phyloP scores from a whole-genome alignment of 2,113 vertebrate species.

The Mungos mungo region DNA sequence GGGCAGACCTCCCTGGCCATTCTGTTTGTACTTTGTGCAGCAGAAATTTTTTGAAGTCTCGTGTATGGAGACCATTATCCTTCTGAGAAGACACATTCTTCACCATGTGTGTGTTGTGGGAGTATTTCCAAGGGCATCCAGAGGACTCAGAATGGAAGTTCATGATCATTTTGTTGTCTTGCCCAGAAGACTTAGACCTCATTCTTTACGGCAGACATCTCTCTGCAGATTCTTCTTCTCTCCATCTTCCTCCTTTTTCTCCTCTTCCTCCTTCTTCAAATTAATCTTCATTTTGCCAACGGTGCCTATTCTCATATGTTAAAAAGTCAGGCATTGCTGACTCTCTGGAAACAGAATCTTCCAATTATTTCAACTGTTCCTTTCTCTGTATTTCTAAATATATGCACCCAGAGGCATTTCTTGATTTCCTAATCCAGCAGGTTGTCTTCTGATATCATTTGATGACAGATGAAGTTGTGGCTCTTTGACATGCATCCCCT shows the following conservation, averaged over 20 bases:
- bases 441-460: no score
- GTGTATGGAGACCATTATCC: no score
- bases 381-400: background rate
- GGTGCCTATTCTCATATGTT: background rate
- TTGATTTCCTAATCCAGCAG: no score
- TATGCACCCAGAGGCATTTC: no score
- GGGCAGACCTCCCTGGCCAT: background rate
- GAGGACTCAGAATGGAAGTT: background rate
- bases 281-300: background rate
- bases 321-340: background rate
- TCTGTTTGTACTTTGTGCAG: background rate
- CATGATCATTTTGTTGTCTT: background rate
- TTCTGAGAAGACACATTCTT: background rate
- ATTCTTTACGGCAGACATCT: background rate
- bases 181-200: background rate
- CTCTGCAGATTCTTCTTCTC: background rate
- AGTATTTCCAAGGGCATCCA: background rate
- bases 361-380: background rate
- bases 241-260: background rate
- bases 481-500: no score
- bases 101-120: background rate
- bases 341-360: background rate
- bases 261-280: background rate
- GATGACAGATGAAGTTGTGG: no score
- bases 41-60: background rate